Percentiles rank a stretch among this genome's conserved stretches.
Evolutionary conservation across 37 sponge, comb jelly and placozoan genomes (phyloP).

Genomic region (Spongilla lacustris): DNA sequence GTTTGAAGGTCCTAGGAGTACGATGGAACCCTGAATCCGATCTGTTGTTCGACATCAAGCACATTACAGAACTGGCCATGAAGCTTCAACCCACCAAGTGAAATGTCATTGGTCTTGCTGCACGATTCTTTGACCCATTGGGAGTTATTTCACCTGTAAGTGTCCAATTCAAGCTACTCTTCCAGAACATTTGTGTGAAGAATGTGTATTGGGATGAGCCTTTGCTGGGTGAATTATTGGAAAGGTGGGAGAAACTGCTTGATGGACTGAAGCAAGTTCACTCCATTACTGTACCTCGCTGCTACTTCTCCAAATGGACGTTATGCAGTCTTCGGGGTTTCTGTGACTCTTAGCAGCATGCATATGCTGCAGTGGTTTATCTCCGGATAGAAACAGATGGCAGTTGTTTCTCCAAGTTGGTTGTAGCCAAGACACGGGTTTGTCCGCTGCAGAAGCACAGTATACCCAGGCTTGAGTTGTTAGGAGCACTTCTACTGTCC

Average conservation of each 20-base stretch:
- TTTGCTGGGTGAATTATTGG: neutral
- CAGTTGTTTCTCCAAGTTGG: neutral
- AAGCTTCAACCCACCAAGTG: too few relatives aligned
- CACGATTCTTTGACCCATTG: conserved; percentile 15
- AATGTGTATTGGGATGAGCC: conserved; percentile 3
- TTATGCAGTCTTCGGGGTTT: conserved; percentile 3
- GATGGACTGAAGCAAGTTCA: neutral
- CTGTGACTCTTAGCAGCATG: neutral
- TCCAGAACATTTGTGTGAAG: conserved; percentile 8
- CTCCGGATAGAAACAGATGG: neutral
- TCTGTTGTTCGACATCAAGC: too few relatives aligned
- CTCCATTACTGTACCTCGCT: neutral
- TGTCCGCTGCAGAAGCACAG: conserved; percentile 18
- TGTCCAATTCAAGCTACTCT: conserved; percentile 18
- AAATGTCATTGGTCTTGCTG: too few relatives aligned
- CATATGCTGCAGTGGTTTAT: conserved; percentile 31
- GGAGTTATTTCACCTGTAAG: conserved; percentile 16
- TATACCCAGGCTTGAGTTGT: conserved; percentile 23
- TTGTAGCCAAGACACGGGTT: conserved; percentile 29
- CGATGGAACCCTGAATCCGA: too few relatives aligned
- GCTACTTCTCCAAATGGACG: neutral
- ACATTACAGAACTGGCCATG: too few relatives aligned
- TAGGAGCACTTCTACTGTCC: conserved; percentile 21
- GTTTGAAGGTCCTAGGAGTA: too few relatives aligned
- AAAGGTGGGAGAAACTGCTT: neutral